Evolutionary conservation across 1,140 invertebrate genomes (phyloP).

Genomic region (Nephotettix cincticeps): DNA sequence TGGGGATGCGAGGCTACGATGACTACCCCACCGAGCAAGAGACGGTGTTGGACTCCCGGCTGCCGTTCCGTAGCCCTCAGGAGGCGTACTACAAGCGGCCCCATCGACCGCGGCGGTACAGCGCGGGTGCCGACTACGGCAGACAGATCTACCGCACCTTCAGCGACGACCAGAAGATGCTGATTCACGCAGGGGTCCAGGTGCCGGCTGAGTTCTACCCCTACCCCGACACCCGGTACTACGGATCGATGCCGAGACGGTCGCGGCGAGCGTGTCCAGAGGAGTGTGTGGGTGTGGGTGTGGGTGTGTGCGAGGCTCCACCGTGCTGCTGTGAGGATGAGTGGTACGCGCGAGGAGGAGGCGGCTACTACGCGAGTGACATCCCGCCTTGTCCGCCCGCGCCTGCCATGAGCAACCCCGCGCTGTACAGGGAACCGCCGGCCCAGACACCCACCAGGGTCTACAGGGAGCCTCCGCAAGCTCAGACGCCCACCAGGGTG

Average conservation of each 20-base stretch:
- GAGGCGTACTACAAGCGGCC: background rate
- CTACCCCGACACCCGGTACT: conserved; percentile 2
- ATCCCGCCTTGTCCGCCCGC: conserved; percentile 27
- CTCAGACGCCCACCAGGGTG: too few relatives aligned
- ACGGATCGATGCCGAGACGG: conserved; percentile 12
- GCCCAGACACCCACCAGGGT: background rate
- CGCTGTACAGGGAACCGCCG: background rate
- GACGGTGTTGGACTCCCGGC: background rate
- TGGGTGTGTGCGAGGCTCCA: background rate
- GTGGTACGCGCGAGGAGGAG: background rate
- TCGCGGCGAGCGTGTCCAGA: background rate
- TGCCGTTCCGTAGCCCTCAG: background rate
- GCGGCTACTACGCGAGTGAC: conserved; percentile 1
- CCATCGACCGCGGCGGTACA: conserved; percentile 10
- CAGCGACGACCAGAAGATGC: conserved; percentile 23
- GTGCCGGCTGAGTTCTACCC: conserved; percentile 4
- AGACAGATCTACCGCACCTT: conserved; percentile 7
- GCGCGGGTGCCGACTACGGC: background rate
- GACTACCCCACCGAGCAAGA: conserved; percentile 6
- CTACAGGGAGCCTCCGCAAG: background rate
- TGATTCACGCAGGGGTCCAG: conserved; percentile 1
- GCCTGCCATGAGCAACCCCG: background rate
- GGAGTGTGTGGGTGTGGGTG: background rate
- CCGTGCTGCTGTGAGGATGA: conserved; percentile 29
- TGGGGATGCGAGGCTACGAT: conserved; percentile 11